Percentiles rank a stretch among this genome's conserved stretches.
These are phyloP conservation scores for Macrotis lagotis DNA, from an alignment of 2,113 vertebrate genomes.

Conservation along the genomic window DNA sequence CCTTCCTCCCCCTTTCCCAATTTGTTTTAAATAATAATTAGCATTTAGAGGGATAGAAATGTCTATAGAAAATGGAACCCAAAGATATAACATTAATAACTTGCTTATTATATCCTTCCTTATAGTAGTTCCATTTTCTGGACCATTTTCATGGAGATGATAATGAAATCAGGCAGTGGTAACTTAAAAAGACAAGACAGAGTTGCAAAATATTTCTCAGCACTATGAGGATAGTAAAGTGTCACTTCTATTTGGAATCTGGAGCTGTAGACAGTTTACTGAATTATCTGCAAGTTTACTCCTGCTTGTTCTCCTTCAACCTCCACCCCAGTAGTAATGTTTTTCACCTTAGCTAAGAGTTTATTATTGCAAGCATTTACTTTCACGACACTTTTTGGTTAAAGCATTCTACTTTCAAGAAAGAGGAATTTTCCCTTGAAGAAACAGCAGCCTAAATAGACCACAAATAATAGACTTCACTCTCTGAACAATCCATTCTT, in stretches of 20 bases:
- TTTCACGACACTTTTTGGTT: slow-evolving; percentile 46
- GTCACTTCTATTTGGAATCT: slow-evolving; percentile 63
- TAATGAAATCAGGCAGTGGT: slow-evolving; percentile 33
- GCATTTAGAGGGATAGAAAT: neutral
- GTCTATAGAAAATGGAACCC: slow-evolving; percentile 49
- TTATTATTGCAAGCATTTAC: slow-evolving; percentile 64
- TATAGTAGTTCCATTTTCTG: slow-evolving; percentile 26
- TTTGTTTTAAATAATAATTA: neutral
- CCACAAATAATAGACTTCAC: slow-evolving; percentile 65
- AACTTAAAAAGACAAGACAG: slow-evolving; percentile 38
- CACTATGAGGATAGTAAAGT: slow-evolving; percentile 28
- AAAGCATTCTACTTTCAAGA: slow-evolving; percentile 53
- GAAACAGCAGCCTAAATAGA: slow-evolving; percentile 64
- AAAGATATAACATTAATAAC: slow-evolving; percentile 31
- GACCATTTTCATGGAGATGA: neutral
- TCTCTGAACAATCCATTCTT: slow-evolving; percentile 56
- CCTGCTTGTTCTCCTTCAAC: neutral
- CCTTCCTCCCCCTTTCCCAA: neutral
- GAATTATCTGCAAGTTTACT: slow-evolving; percentile 13
- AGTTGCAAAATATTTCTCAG: slow-evolving; percentile 52
- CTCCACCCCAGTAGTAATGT: slow-evolving; percentile 67
- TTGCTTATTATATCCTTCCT: neutral
- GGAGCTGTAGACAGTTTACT: slow-evolving; percentile 54
- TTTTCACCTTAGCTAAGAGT: slow-evolving; percentile 63
- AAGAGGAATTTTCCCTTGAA: slow-evolving; percentile 72